Evolutionary conservation across 2,113 vertebrate species (phyloP), one percentile per base, ranked within the genome.

Genomic region (Sylvietta virens): DNA sequence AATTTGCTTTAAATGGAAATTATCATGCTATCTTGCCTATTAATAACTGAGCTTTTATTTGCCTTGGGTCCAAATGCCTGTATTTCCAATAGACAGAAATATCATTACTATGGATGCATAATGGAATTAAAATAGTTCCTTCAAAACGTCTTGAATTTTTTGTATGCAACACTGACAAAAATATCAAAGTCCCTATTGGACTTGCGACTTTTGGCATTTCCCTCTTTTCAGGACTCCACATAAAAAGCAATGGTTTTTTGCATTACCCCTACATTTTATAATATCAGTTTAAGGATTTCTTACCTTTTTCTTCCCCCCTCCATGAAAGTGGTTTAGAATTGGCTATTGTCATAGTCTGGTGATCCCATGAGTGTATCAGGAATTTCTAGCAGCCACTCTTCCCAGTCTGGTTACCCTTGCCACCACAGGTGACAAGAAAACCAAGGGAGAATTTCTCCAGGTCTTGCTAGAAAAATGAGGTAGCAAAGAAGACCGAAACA

Each of bases 271-370:
- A 1, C 62, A 45, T 45, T 85, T 92, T 82, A 61, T 51, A 61
- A 5, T 26, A 79, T 10, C 17, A 22, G 0, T 44, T 40, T 65
- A 39, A 71, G 6, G 5, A 9, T 54, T 81, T 51, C 14, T 90
- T 61, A n/a, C 8, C 12, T 51, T 65, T 44, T 62, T 26, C 7
- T 18, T 11, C 2, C 7, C 1, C 5, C 1, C 21, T 11, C 4
- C 9, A 30, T 35, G 40, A n/a, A 79, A 69, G 27, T 53, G 22
- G 4, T 48, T 62, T 33, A 70, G 45, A 81, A 67, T 13, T 67
- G 13, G 1, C 8, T 57, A 2, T 67, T 66, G 11, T 67, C 42
- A 53, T 37, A 51, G 15, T 53, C n/a, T 65, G 33, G 44, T 22
- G 30, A 62, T 48, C 39, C 7, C 6, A 23, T 56, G 45, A 56